phyloP scores from a whole-genome alignment of 2,797 vertebrate genomes.

The Sebastes nivosus region DNA sequence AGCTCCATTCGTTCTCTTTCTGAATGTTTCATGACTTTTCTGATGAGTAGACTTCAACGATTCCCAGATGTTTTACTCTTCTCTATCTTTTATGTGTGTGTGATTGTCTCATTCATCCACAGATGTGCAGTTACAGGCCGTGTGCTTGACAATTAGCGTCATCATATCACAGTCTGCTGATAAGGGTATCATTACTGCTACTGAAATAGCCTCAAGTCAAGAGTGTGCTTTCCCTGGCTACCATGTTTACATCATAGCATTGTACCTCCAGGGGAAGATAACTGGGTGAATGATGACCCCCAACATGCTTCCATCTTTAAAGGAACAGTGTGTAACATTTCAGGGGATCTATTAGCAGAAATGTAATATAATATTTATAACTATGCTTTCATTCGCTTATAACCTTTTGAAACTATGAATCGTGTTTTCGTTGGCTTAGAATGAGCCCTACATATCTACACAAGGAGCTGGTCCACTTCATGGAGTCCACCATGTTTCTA shows the following conservation, averaged over 20 bases:
- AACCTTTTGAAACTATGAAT: too few species aligned
- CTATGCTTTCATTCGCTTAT: too few species aligned
- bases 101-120: not conserved
- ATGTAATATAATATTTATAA: too few species aligned
- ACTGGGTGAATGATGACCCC: too few species aligned
- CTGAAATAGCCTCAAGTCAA: conserved; percentile 40
- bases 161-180: conserved; percentile 40
- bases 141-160: conserved; percentile 25
- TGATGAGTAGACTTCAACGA: not conserved
- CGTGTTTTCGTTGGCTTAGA: too few species aligned
- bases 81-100: not conserved
- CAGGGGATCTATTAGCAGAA: too few species aligned
- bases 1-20: not conserved
- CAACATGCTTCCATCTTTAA: too few species aligned
- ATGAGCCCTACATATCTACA: too few species aligned
- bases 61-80: not conserved
- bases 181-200: conserved; percentile 25
- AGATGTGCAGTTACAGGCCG: not conserved
- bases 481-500: too few species aligned
- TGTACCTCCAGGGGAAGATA: not conserved
- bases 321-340: too few species aligned
- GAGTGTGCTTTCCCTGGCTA: not conserved
- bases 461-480: too few species aligned
- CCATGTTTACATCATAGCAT: not conserved
- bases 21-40: not conserved